Conservation (phyloP, 2,888 invertebrate species). For the Lithophane socia region DNA sequence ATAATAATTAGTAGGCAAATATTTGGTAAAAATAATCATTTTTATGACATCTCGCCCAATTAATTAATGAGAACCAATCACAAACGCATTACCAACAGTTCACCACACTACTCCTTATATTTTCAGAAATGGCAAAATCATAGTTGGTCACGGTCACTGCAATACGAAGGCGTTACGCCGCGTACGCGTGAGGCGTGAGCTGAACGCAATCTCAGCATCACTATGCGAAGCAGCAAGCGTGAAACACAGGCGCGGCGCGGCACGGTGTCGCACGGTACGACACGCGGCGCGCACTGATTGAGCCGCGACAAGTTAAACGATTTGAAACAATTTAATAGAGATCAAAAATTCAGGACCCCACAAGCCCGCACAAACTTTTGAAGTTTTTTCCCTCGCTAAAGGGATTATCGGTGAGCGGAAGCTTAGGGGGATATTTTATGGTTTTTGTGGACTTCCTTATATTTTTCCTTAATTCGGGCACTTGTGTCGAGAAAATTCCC, state of each 20-base stretch:
- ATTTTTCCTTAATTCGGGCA: slow-evolving; percentile 75
- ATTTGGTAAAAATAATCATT: neutral
- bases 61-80: neutral
- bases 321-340: slow-evolving; percentile 91
- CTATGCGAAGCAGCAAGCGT: slow-evolving; percentile 82
- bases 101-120: neutral
- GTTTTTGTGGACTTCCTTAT: slow-evolving; percentile 84
- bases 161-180: slow-evolving; percentile 38
- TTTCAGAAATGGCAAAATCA: slow-evolving; percentile 24
- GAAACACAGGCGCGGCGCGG: slow-evolving; percentile 70
- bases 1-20: neutral
- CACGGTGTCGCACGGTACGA: slow-evolving; percentile 44
- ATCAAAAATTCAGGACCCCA: slow-evolving; percentile 89
- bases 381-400: slow-evolving; percentile 90
- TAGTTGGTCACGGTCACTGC: slow-evolving; percentile 46
- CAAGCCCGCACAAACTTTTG: slow-evolving; percentile 90
- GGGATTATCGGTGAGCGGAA: slow-evolving; percentile 88
- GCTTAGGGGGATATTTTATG: slow-evolving; percentile 87
- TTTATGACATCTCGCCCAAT: neutral
- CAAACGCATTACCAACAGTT: neutral
- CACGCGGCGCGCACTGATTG: slow-evolving; percentile 85
- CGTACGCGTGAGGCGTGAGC: slow-evolving; percentile 62
- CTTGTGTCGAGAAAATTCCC: slow-evolving; percentile 40
- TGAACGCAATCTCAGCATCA: slow-evolving; percentile 72
- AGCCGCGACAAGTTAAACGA: slow-evolving; percentile 91